Evolutionary conservation across 2,797 vertebrate species (phyloP).

Genomic region (Nyctalus aviator): DNA sequence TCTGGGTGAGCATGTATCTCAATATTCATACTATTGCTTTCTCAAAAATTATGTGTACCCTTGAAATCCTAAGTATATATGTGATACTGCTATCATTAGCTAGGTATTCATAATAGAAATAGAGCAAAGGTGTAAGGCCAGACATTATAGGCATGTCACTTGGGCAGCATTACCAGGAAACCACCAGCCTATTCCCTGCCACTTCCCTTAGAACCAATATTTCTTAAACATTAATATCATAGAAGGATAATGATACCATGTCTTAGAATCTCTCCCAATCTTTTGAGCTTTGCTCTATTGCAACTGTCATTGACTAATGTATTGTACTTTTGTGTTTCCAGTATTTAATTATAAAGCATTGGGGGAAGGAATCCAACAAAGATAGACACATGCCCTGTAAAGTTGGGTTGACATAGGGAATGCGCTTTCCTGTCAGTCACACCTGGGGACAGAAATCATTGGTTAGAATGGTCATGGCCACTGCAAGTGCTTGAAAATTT

Average conservation of each 20-base stretch:
- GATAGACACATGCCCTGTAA: background rate
- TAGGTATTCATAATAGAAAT: background rate
- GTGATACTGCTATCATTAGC: background rate
- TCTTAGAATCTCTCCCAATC: background rate
- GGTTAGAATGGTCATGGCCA: background rate
- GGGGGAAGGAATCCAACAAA: background rate
- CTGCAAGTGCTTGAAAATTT: background rate
- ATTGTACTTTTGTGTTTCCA: background rate
- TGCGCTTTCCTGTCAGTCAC: background rate
- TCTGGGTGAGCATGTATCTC: background rate
- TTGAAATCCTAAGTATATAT: conserved; percentile 27
- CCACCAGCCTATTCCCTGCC: background rate
- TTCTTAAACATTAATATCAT: conserved; percentile 56
- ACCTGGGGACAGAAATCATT: background rate
- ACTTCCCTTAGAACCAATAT: background rate
- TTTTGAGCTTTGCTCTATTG: background rate
- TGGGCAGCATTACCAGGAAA: background rate
- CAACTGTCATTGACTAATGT: background rate
- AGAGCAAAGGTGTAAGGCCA: background rate
- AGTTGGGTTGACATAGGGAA: background rate
- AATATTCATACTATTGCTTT: conserved; percentile 26
- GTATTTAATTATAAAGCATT: background rate
- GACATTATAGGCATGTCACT: background rate
- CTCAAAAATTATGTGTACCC: conserved; percentile 14
- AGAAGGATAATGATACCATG: background rate